A percentile compares a stretch with the other conserved stretches of the same genome.
These are phyloP conservation scores for Rhegmatorhina hoffmannsi DNA, from an alignment of 2,113 vertebrate species.

Conservation along the genomic window DNA sequence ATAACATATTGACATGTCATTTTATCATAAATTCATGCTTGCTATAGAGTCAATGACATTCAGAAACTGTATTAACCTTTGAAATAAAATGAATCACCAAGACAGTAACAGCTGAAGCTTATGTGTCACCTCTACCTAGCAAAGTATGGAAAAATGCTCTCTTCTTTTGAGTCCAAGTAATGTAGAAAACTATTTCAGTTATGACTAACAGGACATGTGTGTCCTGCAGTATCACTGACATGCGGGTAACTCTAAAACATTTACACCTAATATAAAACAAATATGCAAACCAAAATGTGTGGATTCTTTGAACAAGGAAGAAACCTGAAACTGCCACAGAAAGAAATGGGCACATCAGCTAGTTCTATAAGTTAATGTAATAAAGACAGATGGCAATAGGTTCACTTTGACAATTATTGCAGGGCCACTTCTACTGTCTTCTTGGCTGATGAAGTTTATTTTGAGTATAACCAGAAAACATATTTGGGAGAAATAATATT, in stretches of 20 bases:
- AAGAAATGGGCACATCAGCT: neutral
- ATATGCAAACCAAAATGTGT: neutral
- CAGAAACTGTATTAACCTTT: conserved; percentile 38
- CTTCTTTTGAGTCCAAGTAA: neutral
- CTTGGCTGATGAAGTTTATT: neutral
- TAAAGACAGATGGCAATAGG: neutral
- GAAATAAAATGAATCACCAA: conserved; percentile 1
- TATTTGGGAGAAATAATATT: neutral
- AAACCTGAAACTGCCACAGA: neutral
- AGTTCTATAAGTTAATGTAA: neutral
- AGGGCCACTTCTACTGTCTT: neutral
- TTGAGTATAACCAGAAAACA: neutral
- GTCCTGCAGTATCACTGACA: neutral
- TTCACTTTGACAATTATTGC: neutral
- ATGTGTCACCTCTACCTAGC: neutral
- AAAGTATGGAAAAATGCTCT: neutral
- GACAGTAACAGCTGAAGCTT: neutral
- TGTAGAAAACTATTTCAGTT: neutral
- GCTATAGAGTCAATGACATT: neutral
- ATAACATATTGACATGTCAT: neutral
- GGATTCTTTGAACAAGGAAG: neutral
- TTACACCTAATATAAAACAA: neutral
- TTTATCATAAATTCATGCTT: neutral
- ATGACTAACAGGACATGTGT: neutral
- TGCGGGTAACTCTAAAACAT: neutral